A percentile compares a stretch with the other conserved stretches of the same genome.
Evolutionary conservation across 1,140 invertebrate genomes (phyloP).

Genomic region (Octopus bimaculoides): DNA sequence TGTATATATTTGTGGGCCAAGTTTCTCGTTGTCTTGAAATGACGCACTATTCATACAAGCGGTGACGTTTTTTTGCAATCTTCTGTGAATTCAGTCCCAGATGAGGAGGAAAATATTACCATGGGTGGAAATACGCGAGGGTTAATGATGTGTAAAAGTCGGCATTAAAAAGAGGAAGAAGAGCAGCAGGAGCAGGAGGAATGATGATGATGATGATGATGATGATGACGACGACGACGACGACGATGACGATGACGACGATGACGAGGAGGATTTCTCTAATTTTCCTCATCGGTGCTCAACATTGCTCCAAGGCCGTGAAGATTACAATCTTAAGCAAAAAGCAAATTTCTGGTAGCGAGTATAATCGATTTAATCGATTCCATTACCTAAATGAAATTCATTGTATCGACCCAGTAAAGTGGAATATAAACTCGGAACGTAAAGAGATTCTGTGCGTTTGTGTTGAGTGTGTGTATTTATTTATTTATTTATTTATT

Average conservation of each 20-base stretch:
- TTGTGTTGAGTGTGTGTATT: no score
- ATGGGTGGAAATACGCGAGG: slow-evolving; percentile 18
- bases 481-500: no score
- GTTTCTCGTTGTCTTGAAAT: no score
- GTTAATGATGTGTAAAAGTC: slow-evolving; percentile 20
- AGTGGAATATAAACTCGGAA: no score
- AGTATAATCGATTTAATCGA: neutral
- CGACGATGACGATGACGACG: slow-evolving; percentile 7
- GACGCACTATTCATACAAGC: no score
- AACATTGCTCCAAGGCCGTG: neutral
- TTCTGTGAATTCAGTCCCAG: no score
- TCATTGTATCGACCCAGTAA: neutral
- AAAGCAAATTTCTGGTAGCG: neutral
- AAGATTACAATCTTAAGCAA: neutral
- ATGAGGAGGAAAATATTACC: neutral
- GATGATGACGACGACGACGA: slow-evolving; percentile 20
- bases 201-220: slow-evolving; percentile 23
- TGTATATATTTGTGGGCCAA: no score
- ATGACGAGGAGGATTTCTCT: slow-evolving; percentile 11
- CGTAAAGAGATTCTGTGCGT: no score
- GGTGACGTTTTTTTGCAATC: no score
- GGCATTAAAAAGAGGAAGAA: slow-evolving; percentile 15
- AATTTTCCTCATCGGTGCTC: slow-evolving; percentile 1
- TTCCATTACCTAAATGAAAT: neutral
- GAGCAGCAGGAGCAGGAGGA: neutral